These are phyloP conservation scores for Ochlodes sylvanus DNA, from an alignment of 2,888 invertebrate genomes.

Conservation along the genomic window DNA sequence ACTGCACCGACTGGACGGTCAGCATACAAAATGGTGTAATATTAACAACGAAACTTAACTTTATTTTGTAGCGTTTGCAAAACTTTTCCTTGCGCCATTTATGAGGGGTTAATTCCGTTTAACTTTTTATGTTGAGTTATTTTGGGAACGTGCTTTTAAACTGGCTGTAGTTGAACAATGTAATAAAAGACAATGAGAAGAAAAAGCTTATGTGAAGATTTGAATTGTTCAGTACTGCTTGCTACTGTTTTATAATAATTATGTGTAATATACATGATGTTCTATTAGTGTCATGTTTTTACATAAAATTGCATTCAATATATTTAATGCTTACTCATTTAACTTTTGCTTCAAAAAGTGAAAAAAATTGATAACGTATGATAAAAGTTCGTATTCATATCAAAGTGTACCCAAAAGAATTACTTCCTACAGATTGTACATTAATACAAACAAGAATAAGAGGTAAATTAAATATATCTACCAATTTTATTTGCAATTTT, in stretches of 20 bases:
- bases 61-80: constrained; percentile 56
- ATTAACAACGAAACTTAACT: constrained; percentile 37
- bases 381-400: too few relatives aligned
- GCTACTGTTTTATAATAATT: neutral
- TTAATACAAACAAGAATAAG: too few relatives aligned
- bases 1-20: constrained; percentile 61
- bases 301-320: too few relatives aligned
- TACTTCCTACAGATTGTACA: too few relatives aligned
- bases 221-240: neutral
- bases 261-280: too few relatives aligned
- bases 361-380: too few relatives aligned
- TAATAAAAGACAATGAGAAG: neutral
- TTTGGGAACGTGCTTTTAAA: constrained; percentile 28
- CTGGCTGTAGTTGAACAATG: constrained; percentile 3
- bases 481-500: too few relatives aligned
- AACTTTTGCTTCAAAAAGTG: too few relatives aligned
- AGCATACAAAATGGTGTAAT: constrained; percentile 38
- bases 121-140: constrained; percentile 31
- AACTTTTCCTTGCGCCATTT: constrained; percentile 35
- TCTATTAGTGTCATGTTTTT: too few relatives aligned
- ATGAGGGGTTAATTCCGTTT: constrained; percentile 33
- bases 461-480: too few relatives aligned
- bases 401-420: too few relatives aligned
- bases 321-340: too few relatives aligned
- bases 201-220: constrained; percentile 6